Evolutionary conservation across 2,113 vertebrate species (phyloP).

Genomic region (Centropus bengalensis): DNA sequence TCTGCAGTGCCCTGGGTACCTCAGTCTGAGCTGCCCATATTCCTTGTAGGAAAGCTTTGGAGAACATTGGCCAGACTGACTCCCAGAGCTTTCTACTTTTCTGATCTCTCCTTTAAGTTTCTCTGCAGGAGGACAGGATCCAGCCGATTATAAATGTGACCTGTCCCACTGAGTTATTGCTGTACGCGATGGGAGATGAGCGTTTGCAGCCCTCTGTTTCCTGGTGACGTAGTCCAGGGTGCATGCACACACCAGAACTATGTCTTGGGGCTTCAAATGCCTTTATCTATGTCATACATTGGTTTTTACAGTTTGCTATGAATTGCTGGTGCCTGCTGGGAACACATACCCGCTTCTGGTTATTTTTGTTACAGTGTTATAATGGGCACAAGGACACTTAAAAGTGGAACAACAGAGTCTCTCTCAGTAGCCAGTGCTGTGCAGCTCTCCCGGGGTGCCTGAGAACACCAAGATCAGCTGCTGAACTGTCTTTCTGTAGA

Average conservation of each 20-base stretch:
- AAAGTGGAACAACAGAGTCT: constrained; percentile 53
- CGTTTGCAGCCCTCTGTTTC: background rate
- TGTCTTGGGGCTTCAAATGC: constrained; percentile 66
- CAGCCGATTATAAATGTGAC: background rate
- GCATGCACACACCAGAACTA: background rate
- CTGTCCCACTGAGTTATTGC: constrained; percentile 33
- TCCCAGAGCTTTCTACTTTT: background rate
- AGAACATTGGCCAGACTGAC: background rate
- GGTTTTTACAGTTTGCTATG: constrained; percentile 56
- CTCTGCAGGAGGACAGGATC: background rate
- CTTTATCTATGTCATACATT: constrained; percentile 62
- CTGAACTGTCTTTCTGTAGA: background rate
- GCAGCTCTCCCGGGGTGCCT: constrained; percentile 20
- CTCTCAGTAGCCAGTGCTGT: constrained; percentile 28
- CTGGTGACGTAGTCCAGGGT: constrained; percentile 9
- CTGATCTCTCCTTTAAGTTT: background rate
- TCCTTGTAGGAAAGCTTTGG: background rate
- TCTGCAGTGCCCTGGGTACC: background rate
- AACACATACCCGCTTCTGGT: constrained; percentile 50
- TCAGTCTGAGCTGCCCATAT: background rate
- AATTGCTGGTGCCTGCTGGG: constrained; percentile 69
- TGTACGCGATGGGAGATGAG: background rate
- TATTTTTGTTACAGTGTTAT: constrained; percentile 71
- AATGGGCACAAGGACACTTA: constrained; percentile 66
- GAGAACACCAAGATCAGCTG: background rate